Evolutionary conservation across 2,888 invertebrate species (phyloP).

Genomic region (Agonum fuliginosum): DNA sequence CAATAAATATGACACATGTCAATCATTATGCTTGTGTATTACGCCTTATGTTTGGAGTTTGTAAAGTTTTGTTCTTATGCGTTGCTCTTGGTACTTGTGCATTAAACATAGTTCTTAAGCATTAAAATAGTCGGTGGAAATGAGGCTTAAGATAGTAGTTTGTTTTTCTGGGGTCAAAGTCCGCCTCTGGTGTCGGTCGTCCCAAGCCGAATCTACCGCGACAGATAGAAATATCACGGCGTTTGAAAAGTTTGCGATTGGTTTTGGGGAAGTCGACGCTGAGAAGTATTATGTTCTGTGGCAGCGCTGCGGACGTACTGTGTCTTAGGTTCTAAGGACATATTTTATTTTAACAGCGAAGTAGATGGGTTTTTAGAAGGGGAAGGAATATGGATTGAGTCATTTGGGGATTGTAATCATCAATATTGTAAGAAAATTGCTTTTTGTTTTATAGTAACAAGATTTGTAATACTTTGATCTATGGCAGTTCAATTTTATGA

Average conservation of each 20-base stretch:
- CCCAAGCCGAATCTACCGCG: constrained; percentile 38
- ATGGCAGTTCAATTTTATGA: background rate
- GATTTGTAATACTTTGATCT: constrained; percentile 37
- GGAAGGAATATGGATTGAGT: constrained; percentile 31
- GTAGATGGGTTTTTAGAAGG: constrained; percentile 7
- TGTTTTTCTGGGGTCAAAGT: no score
- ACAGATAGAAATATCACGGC: constrained; percentile 53
- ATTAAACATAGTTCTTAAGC: no score
- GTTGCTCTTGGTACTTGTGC: no score
- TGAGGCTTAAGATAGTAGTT: no score
- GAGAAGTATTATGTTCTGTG: constrained; percentile 35
- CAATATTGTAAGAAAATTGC: constrained; percentile 37
- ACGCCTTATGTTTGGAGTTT: no score
- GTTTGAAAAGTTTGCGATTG: constrained; percentile 54
- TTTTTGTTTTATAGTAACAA: constrained; percentile 33
- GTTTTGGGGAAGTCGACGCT: constrained; percentile 11
- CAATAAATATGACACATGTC: no score
- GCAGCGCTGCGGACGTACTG: background rate
- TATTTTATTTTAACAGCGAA: constrained; percentile 42
- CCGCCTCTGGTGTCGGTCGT: no score
- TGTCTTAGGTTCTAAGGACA: background rate
- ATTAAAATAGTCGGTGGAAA: no score
- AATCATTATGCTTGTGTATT: no score
- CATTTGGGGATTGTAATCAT: constrained; percentile 34
- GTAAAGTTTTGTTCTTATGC: no score